These are phyloP conservation scores for Python bivittatus DNA, from an alignment of 2,113 vertebrate genomes.

Conservation along the genomic window DNA sequence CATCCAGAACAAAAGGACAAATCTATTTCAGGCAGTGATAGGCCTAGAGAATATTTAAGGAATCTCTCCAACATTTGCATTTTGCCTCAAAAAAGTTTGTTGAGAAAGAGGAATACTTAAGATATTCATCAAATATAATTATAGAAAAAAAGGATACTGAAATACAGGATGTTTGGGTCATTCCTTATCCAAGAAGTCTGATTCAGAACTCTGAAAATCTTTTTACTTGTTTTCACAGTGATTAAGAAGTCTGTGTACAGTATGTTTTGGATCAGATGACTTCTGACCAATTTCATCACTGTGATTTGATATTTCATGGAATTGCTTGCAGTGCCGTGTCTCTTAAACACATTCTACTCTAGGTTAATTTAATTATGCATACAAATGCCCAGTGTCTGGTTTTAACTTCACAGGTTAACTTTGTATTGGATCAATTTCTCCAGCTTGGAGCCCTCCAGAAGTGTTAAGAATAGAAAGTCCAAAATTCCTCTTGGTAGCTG, in stretches of 20 bases:
- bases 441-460: not conserved
- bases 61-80: not conserved
- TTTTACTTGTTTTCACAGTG: not conserved
- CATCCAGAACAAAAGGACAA: not conserved
- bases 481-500: not conserved
- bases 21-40: not conserved
- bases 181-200: not conserved
- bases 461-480: not conserved
- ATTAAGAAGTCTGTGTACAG: too few relatives aligned
- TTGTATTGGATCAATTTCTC: not conserved
- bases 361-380: not conserved
- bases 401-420: not conserved
- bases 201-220: not conserved
- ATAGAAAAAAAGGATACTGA: not conserved
- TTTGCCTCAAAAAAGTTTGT: not conserved
- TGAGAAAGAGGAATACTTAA: not conserved
- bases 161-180: not conserved
- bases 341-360: not conserved
- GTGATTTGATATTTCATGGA: constrained; percentile 1
- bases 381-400: not conserved
- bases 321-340: not conserved
- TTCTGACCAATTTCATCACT: not conserved
- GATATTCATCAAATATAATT: not conserved
- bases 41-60: not conserved
- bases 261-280: constrained; percentile 8